phyloP scores from a whole-genome alignment of 2,113 vertebrate genomes.

The Leuciscus idus region DNA sequence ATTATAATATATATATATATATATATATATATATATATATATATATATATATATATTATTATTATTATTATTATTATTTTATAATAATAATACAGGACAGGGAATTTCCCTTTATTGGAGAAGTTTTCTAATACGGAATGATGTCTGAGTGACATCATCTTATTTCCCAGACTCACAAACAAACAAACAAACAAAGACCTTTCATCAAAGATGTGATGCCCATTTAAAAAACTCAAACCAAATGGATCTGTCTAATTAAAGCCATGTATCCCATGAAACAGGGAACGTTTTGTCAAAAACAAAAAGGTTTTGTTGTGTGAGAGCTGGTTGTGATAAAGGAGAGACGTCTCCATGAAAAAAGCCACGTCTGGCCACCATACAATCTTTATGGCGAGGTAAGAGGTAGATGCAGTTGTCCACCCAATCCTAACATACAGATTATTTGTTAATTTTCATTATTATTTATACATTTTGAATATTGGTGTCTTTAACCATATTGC shows the following conservation, averaged over 20 bases:
- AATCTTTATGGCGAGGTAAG: neutral
- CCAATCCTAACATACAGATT: neutral
- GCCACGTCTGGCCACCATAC: neutral
- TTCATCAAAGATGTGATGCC: neutral
- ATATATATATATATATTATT: no score
- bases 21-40: no score
- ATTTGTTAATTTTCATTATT: no score
- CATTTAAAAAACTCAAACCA: neutral
- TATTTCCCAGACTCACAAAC: neutral
- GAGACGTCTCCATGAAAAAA: neutral
- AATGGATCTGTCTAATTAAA: neutral
- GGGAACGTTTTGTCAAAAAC: neutral
- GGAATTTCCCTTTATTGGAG: neutral
- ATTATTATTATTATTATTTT: neutral
- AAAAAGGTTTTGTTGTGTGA: neutral
- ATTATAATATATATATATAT: no score
- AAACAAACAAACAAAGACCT: neutral
- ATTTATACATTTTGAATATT: no score
- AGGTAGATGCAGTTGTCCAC: neutral
- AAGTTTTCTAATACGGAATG: neutral
- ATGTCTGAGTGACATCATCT: neutral
- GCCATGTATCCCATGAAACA: neutral
- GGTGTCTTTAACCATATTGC: no score
- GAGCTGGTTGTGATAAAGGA: neutral
- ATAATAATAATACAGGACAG: neutral